Evolutionary conservation across 1,140 invertebrate species (phyloP), one percentile per base, ranked within the genome.

Genomic region (Papilio polytes): DNA sequence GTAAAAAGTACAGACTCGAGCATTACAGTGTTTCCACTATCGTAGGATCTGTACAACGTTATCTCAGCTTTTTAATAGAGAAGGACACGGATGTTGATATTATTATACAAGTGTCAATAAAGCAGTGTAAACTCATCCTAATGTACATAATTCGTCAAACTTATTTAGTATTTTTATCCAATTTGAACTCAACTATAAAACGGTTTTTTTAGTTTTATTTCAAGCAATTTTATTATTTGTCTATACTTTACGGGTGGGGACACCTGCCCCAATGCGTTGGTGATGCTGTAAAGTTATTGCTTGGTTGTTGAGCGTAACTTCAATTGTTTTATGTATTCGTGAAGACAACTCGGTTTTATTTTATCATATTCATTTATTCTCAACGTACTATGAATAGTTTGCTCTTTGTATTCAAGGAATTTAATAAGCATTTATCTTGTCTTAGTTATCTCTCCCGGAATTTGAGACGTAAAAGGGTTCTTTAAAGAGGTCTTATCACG

Each of bases 351-450:
- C 63, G 63, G 22, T 9, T 66, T 66, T 66, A 31, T 66, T 31
- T 22, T 63, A 63, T 63, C 9, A 31, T 31, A 66, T 31, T 66
- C 63, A 66, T 66, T 26, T 66, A 66, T 66, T 66, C 22, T 26
- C 56, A 63, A 26, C 56, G 22, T 66, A 15, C 31, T n/a, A 10
- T 26, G 36, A 66, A 31, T 26, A 66, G 13, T 66, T 66, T 66
- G 26, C 10, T 31, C 12, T 66, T 31, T 66, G 22, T 66, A 63
- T 63, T 2, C 53, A 22, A 22, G 20, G n/a, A 22, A 12, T 63
- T 7, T 63, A 22, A 63, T 13, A 63, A 26, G 22, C 51, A 18
- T 15, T n/a, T n/a, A 56, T 56, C 53, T 56, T 56, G 7, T 6
- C 7, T 56, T 6, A 8, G 18, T 56, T 56, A 56, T 56, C 15